Evolutionary conservation across 2,888 invertebrate genomes (phyloP), one percentile per base, ranked within the genome.

Genomic region (Lithosia quadra): DNA sequence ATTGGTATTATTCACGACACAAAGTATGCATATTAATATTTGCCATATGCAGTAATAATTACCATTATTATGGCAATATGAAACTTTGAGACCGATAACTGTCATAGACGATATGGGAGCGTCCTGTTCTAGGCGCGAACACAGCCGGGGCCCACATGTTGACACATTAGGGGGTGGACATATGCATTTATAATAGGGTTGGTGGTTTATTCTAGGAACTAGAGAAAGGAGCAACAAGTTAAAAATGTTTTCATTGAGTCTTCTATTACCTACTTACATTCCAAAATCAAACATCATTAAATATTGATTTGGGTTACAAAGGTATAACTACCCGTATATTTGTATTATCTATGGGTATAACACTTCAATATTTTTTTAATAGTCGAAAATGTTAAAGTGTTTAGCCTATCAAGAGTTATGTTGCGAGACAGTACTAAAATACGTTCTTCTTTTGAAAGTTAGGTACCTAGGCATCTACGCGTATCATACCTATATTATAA

Each of bases 61-160:
- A 57, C 60, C 68, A 65, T 78, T 75, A 75, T 70, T 67, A 68
- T 81, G 70, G 72, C 73, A 79, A 68, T 73, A 77, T 63, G 72
- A 74, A 73, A 74, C 75, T 77, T 72, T 62, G 74, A 70, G 72
- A 72, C 72, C n/a, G 57, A 33, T 43, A 56, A 63, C 49, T 56
- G 77, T 81, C 76, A 75, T 81, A 78, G 87, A 78, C 76, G 56
- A 84, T n/a, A n/a, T 86, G 89, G 83, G 89, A 87, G 82, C 85
- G 82, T 75, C 77, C 74, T 84, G 83, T 80, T 79, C 85, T 84
- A 86, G 79, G 83, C 81, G 81, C 82, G 62, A 68, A 74, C 86
- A 79, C 92, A 92, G 91, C 90, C 91, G 92, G 90, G 80, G 56
- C 78, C 82, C 93, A 93, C 89, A 88, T 93, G 93, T 81, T 90